Base-by-base conservation (phyloP, 2,888 invertebrate genomes). In the Eristalis arbustorum region DNA sequence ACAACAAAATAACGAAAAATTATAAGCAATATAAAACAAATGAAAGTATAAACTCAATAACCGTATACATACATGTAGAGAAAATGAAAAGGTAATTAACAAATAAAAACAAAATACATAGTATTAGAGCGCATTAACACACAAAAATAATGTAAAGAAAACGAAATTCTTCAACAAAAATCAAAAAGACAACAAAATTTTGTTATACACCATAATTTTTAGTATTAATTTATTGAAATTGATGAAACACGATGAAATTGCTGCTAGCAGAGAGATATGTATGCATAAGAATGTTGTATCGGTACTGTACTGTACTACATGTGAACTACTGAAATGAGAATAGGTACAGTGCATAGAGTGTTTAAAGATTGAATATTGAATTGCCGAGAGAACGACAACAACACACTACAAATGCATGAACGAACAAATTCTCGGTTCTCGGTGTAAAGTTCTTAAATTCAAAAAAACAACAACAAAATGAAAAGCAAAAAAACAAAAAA, bases 131-230 rank as follows among this genome's bases (percentile, higher is more conserved):
- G 49, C 76, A 84, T 80, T 57, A 78, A 80, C 13, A 71, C 64
- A 34, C 23, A 10, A 28, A 10, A 28, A 40, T 28, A 42, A 42
- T 69, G 40, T 67, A 59, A 64, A 73, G 64, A 82, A 42, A 76
- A 81, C 75, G 77, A 84, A 84, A 81, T 68, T 31, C 61, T 69
- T 78, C 68, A 80, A 88, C 77, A 84, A 84, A 82, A 84, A 85
- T 84, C 75, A 77, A 88, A 81, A 84, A 88, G 84, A 88, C 77
- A 88, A 81, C 84, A 88, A 88, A 83, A 84, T 88, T 88, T 88
- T 88, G 83, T 83, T 88, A 88, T 88, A 83, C 83, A 83, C 75
- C 75, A 72, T 88, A 79, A 79, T 76, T 84, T 81, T 76, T 74
- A 88, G 64, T 80, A 64, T 80, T 84, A 88, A 84, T 88, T 88